A percentile compares a stretch with the other conserved stretches of the same genome.
These are phyloP conservation scores for Dryomyza anilis DNA, from an alignment of 2,888 invertebrate genomes.

Conservation along the genomic window DNA sequence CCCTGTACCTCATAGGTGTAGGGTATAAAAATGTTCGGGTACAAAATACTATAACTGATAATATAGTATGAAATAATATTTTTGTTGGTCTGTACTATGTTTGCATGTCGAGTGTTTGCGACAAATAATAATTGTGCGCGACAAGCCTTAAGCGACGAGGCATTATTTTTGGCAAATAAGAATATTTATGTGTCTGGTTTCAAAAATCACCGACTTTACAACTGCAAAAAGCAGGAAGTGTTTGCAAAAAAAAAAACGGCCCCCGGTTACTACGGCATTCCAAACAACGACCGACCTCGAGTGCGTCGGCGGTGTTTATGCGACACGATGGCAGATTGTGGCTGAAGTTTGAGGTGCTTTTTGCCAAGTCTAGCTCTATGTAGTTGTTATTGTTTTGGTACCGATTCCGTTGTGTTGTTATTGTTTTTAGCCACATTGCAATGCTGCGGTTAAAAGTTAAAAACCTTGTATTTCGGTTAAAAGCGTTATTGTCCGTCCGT, in stretches of 20 bases:
- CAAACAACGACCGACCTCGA: background rate
- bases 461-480: slow-evolving; percentile 10
- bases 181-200: slow-evolving; percentile 55
- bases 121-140: slow-evolving; percentile 24
- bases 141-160: slow-evolving; percentile 28
- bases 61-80: no score
- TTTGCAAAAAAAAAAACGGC: background rate
- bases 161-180: slow-evolving; percentile 54
- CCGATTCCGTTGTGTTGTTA: slow-evolving; percentile 11
- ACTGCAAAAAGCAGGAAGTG: no score
- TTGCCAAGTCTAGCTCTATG: no score
- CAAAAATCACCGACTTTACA: slow-evolving; percentile 9
- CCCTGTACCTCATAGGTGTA: no score
- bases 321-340: slow-evolving; percentile 14
- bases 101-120: no score
- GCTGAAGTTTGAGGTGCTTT: slow-evolving; percentile 4
- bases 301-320: background rate
- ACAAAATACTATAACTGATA: no score
- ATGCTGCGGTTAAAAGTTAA: slow-evolving; percentile 27
- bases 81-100: no score
- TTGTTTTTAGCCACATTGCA: slow-evolving; percentile 15
- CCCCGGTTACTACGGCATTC: background rate
- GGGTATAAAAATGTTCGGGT: no score
- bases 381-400: background rate
- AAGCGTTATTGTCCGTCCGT: background rate